These are phyloP conservation scores for Malurus elegans DNA, from an alignment of 2,113 vertebrate species.

Conservation along the genomic window DNA sequence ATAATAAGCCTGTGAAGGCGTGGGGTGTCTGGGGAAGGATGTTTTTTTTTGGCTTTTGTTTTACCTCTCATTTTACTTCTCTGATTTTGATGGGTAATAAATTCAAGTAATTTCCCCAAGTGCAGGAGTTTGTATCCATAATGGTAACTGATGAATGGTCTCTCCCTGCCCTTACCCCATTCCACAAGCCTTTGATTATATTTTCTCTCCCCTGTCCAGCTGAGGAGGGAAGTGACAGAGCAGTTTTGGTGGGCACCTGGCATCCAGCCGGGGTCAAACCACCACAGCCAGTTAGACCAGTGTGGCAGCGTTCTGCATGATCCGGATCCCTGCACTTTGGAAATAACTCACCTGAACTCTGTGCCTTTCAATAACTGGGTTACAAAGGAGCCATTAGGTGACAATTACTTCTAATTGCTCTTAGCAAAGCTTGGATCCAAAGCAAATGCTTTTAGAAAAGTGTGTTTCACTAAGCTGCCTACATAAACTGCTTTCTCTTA, in stretches of 20 bases:
- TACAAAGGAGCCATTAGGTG: background rate
- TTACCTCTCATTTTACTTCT: background rate
- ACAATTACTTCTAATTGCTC: background rate
- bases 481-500: background rate
- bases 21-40: background rate
- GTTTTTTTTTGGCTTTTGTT: rapidly evolving
- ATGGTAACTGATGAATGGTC: background rate
- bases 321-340: background rate
- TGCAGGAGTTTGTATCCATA: background rate
- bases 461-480: background rate
- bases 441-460: background rate
- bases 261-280: background rate
- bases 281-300: background rate
- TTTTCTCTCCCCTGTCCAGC: background rate
- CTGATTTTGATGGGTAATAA: background rate
- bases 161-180: background rate
- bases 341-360: background rate
- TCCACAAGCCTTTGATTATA: background rate
- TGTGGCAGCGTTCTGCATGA: background rate
- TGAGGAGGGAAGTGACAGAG: background rate
- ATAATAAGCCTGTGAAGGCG: background rate
- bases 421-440: background rate
- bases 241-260: background rate
- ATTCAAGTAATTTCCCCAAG: background rate
- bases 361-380: background rate